Evolutionary conservation across 2,797 vertebrate species (phyloP).

Genomic region (Odontamblyopus lacepedii): DNA sequence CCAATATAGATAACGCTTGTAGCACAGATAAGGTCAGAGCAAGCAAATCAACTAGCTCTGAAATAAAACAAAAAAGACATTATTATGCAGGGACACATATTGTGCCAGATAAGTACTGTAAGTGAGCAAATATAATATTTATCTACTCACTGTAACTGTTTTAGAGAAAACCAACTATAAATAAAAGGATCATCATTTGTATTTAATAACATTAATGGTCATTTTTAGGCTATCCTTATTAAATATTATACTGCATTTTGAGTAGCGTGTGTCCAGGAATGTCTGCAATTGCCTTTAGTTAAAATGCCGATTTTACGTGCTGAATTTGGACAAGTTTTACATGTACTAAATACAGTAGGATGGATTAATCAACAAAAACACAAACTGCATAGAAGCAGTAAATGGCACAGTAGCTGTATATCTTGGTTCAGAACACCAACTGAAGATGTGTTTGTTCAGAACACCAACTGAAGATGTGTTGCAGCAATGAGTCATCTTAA

Average conservation of each 20-base stretch:
- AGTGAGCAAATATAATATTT: conserved; percentile 9
- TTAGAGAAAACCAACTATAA: no score
- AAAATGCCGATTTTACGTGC: no score
- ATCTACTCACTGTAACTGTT: no score
- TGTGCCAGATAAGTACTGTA: conserved; percentile 21
- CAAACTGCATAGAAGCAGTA: conserved; percentile 16
- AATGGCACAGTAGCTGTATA: conserved; percentile 27
- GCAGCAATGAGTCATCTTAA: conserved; percentile 83
- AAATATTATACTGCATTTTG: no score
- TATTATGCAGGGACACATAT: conserved; percentile 33
- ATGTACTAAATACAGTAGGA: neutral
- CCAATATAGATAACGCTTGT: conserved; percentile 55
- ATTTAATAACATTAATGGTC: neutral
- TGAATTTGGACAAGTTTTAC: no score
- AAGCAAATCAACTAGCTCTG: conserved; percentile 42
- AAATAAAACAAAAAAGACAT: conserved; percentile 33
- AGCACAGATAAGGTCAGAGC: conserved; percentile 57
- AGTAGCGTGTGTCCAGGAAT: no score
- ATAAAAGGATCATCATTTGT: conserved; percentile 11
- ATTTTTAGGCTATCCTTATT: no score
- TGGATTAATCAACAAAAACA: neutral
- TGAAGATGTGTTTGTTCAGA: conserved; percentile 72
- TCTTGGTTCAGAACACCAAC: conserved; percentile 57
- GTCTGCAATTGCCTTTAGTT: no score
- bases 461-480: conserved; percentile 79